A percentile compares a stretch with the other conserved stretches of the same genome.
phyloP scores from a whole-genome alignment of 2,797 vertebrate genomes.

The Pipistrellus kuhlii region DNA sequence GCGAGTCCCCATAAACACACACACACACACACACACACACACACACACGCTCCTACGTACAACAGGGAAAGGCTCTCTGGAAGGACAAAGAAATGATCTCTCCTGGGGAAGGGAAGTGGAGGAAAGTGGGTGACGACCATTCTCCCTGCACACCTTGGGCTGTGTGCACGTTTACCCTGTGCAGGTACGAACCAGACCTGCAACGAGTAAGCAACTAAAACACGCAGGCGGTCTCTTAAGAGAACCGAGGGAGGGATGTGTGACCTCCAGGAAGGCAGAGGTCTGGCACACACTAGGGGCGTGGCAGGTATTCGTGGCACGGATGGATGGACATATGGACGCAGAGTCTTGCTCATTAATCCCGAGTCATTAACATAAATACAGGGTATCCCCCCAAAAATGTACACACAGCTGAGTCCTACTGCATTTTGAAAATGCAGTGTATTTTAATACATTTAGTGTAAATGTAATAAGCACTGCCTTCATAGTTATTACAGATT shows the following conservation, averaged over 20 bases:
- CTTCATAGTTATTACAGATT: not conserved
- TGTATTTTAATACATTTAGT: not conserved
- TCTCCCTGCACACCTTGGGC: not conserved
- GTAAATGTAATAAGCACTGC: not conserved
- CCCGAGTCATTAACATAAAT: not conserved
- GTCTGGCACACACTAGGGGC: not conserved
- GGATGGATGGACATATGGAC: not conserved
- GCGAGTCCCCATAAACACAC: not conserved
- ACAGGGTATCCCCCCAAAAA: not conserved
- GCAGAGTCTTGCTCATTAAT: not conserved
- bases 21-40: rapidly evolving
- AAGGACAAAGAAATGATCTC: not conserved
- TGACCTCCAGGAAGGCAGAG: not conserved
- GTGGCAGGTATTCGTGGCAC: not conserved
- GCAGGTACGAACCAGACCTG: not conserved
- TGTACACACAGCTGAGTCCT: not conserved
- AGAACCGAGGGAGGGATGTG: not conserved
- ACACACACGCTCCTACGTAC: rapidly evolving
- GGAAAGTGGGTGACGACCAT: not conserved
- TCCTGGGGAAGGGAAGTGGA: not conserved
- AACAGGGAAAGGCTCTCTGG: not conserved
- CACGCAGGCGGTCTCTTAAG: not conserved
- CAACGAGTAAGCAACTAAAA: not conserved
- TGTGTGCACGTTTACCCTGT: not conserved
- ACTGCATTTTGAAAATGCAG: not conserved